These are phyloP conservation scores for Myodes glareolus DNA, from an alignment of 2,113 vertebrate species.

Conservation along the genomic window DNA sequence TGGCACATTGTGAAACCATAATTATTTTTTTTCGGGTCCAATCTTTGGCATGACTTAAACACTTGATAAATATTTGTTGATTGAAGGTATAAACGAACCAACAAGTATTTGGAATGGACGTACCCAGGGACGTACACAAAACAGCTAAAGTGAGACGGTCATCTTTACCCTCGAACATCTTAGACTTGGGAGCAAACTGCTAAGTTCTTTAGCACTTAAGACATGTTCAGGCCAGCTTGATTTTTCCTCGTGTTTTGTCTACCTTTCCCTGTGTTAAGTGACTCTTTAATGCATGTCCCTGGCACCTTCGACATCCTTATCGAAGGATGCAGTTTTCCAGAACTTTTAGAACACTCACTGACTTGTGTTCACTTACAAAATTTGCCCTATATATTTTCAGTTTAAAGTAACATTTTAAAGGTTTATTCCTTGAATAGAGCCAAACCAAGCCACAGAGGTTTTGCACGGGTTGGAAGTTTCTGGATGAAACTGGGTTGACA, in stretches of 20 bases:
- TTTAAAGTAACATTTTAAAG: not conserved
- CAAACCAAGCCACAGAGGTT: not conserved
- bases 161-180: not conserved
- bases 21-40: not conserved
- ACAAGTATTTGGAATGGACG: not conserved
- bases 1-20: not conserved
- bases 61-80: not conserved
- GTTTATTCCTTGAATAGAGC: not conserved
- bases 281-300: not conserved
- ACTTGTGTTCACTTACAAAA: not conserved
- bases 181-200: not conserved
- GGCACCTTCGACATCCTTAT: not conserved
- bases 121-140: not conserved
- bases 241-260: not conserved
- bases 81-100: conserved; percentile 12
- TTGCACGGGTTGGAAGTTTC: conserved; percentile 29
- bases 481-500: not conserved
- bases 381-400: not conserved
- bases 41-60: not conserved
- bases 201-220: not conserved
- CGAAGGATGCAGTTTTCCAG: not conserved
- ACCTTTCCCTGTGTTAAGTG: not conserved
- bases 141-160: not conserved
- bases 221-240: not conserved
- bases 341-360: not conserved